Conservation (phyloP, 2,888 invertebrate species). For the Andrena chrysosceles region DNA sequence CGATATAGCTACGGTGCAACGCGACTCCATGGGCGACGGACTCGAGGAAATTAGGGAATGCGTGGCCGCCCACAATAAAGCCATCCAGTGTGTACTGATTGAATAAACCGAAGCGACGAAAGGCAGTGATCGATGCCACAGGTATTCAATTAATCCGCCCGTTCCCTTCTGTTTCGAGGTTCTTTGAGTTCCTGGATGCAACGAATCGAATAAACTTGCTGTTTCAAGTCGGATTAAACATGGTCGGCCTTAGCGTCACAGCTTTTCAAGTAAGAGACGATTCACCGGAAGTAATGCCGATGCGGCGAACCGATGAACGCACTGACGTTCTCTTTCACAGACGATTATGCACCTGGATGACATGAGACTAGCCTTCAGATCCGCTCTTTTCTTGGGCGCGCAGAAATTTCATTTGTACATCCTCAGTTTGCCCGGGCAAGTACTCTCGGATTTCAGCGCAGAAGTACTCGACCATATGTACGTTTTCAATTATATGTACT, state of each 20-base stretch:
- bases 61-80: slow-evolving; percentile 12
- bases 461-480: not conserved
- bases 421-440: slow-evolving; percentile 25
- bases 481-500: not conserved
- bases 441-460: slow-evolving; percentile 3
- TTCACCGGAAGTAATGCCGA: not conserved
- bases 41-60: slow-evolving; percentile 5
- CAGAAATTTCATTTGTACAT: slow-evolving; percentile 24
- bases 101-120: not conserved
- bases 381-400: not conserved
- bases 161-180: slow-evolving; percentile 10
- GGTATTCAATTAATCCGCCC: not conserved
- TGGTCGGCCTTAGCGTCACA: slow-evolving; percentile 23
- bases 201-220: slow-evolving; percentile 11
- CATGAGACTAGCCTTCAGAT: not conserved
- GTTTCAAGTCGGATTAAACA: slow-evolving; percentile 13
- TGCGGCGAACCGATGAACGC: not conserved
- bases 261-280: slow-evolving; percentile 22
- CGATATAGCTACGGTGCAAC: not conserved
- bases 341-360: not conserved
- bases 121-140: too few relatives aligned
- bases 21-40: not conserved
- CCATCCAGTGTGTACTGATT: slow-evolving; percentile 35
- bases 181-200: slow-evolving; percentile 5
- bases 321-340: not conserved